Conservation (phyloP, 2,113 vertebrate genomes). For the Pelecanoides urinatrix region DNA sequence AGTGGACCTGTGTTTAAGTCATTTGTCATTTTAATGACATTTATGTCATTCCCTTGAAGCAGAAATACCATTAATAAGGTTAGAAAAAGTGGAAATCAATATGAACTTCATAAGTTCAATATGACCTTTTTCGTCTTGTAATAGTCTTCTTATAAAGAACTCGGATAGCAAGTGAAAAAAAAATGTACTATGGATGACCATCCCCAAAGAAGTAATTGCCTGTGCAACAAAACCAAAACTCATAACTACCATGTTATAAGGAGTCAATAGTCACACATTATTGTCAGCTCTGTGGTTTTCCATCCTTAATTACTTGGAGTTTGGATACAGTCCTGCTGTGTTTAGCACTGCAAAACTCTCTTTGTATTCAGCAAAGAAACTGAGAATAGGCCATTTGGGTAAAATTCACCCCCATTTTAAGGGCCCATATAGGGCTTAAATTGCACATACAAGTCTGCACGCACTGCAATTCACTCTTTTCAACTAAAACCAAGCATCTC, state of each 20-base stretch:
- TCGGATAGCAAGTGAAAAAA: not conserved
- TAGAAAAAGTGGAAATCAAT: not conserved
- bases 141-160: not conserved
- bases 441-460: not conserved
- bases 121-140: not conserved
- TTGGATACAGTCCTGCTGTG: not conserved
- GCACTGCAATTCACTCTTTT: not conserved
- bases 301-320: not conserved
- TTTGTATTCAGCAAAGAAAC: not conserved
- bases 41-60: not conserved
- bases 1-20: not conserved
- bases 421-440: not conserved
- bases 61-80: not conserved
- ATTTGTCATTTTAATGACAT: not conserved
- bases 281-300: not conserved
- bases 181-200: not conserved
- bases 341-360: not conserved
- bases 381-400: not conserved
- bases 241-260: not conserved
- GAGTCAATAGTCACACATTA: not conserved
- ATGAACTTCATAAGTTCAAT: not conserved
- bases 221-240: not conserved
- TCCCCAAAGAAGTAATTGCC: not conserved
- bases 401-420: not conserved
- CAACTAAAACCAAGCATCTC: not conserved